Conservation (phyloP, 2,797 vertebrate genomes). For the Masticophis lateralis region DNA sequence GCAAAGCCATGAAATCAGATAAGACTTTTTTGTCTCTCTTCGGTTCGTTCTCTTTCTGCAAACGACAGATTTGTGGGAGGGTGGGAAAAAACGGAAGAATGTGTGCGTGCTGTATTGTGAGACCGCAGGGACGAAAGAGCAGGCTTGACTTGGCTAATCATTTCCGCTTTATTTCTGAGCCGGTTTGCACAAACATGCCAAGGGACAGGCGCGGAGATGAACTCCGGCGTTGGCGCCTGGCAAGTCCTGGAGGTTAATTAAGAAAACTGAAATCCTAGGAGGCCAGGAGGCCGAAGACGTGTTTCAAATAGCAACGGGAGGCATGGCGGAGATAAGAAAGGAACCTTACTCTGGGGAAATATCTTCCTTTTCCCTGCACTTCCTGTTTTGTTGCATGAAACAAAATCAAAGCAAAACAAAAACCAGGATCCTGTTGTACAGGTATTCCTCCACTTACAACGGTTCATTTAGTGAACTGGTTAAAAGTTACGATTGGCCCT, state of each 20-base stretch:
- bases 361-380: background rate
- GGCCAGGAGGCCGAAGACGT: conserved; percentile 6
- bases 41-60: background rate
- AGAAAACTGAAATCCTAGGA: conserved; percentile 23
- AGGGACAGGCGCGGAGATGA: background rate
- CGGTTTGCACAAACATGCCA: background rate
- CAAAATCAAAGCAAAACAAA: background rate
- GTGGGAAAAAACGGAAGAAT: background rate
- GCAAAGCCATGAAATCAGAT: background rate
- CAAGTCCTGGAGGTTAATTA: conserved; percentile 31
- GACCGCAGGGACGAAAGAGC: background rate
- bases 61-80: background rate
- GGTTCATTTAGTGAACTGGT: too few species aligned
- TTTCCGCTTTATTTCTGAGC: background rate
- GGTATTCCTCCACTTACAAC: too few species aligned
- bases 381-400: background rate
- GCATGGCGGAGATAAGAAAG: background rate
- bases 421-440: too few species aligned
- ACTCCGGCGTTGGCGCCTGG: background rate
- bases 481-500: too few species aligned
- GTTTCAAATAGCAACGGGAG: conserved; percentile 6
- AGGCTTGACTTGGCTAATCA: background rate
- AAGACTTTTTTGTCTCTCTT: too few species aligned
- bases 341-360: background rate
- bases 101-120: background rate